These are phyloP conservation scores for Odontamblyopus rebecca DNA, from an alignment of 2,797 vertebrate species.

Conservation along the genomic window DNA sequence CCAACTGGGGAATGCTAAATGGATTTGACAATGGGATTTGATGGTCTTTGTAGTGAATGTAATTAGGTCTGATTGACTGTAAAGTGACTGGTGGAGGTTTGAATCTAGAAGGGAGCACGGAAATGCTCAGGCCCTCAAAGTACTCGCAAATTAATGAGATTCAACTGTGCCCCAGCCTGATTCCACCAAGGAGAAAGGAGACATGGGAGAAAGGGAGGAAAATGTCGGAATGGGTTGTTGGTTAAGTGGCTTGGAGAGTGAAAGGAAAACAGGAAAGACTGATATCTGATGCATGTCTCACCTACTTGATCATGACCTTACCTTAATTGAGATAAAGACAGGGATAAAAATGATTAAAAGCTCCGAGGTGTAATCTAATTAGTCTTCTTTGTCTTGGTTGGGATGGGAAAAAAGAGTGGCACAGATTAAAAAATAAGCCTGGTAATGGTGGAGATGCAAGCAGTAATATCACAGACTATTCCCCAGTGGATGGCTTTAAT, in stretches of 20 bases:
- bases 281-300: slow-evolving; percentile 54
- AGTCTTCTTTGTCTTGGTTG: slow-evolving; percentile 38
- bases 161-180: slow-evolving; percentile 58
- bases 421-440: slow-evolving; percentile 29
- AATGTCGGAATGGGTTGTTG: slow-evolving; percentile 8
- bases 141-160: slow-evolving; percentile 76
- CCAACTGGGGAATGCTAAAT: slow-evolving; percentile 62
- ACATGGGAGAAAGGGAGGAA: slow-evolving; percentile 23
- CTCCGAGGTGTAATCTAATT: slow-evolving; percentile 56
- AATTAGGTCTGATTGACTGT: slow-evolving; percentile 80
- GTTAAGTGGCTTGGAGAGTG: slow-evolving; percentile 2
- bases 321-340: slow-evolving; percentile 60
- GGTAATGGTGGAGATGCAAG: slow-evolving; percentile 37
- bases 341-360: slow-evolving; percentile 63
- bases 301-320: slow-evolving; percentile 51
- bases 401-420: slow-evolving; percentile 28
- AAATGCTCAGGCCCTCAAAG: slow-evolving; percentile 69
- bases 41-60: slow-evolving; percentile 65
- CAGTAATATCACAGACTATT: slow-evolving; percentile 37
- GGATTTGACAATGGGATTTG: slow-evolving; percentile 70
- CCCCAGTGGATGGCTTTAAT: slow-evolving; percentile 46
- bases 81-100: slow-evolving; percentile 71
- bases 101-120: slow-evolving; percentile 55
- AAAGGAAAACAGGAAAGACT: slow-evolving; percentile 19
- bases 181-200: slow-evolving; percentile 44